Percentiles rank a stretch among this genome's conserved stretches.
These are phyloP conservation scores for Siniperca scherzeri DNA, from an alignment of 2,797 vertebrate species.

Conservation along the genomic window DNA sequence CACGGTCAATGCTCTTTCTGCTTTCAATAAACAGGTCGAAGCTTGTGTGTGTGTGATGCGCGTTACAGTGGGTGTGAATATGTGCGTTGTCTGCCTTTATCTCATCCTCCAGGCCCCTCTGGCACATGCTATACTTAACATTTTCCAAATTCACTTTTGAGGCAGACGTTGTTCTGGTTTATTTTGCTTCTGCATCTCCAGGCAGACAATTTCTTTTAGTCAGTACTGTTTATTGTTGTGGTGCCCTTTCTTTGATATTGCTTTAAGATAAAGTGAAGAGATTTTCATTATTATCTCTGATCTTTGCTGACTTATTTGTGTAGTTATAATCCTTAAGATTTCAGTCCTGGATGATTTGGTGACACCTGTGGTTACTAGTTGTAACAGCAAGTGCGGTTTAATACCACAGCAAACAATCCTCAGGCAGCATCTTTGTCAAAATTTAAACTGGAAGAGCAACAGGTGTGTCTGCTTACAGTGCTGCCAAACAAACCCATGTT, in stretches of 20 bases:
- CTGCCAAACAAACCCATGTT: neutral
- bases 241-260: neutral
- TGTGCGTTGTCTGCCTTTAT: slow-evolving; percentile 49
- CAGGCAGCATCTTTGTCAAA: neutral
- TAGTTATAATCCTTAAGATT: neutral
- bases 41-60: slow-evolving; percentile 29
- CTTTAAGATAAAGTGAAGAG: neutral
- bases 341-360: neutral
- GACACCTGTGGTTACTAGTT: neutral
- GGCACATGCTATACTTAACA: slow-evolving; percentile 19
- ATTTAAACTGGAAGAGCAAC: neutral
- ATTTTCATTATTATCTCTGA: neutral
- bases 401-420: neutral
- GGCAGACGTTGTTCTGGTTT: slow-evolving; percentile 1
- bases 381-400: neutral
- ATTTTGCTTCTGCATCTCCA: neutral
- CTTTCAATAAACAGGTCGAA: slow-evolving; percentile 46
- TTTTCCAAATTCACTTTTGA: slow-evolving; percentile 28
- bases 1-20: slow-evolving; percentile 52
- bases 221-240: slow-evolving; percentile 1
- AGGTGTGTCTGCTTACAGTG: neutral
- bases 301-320: neutral
- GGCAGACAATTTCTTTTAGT: neutral
- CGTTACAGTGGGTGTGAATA: slow-evolving; percentile 48
- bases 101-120: slow-evolving; percentile 13